These are phyloP conservation scores for Andrena marginata DNA, from an alignment of 2,888 invertebrate species.

Conservation along the genomic window DNA sequence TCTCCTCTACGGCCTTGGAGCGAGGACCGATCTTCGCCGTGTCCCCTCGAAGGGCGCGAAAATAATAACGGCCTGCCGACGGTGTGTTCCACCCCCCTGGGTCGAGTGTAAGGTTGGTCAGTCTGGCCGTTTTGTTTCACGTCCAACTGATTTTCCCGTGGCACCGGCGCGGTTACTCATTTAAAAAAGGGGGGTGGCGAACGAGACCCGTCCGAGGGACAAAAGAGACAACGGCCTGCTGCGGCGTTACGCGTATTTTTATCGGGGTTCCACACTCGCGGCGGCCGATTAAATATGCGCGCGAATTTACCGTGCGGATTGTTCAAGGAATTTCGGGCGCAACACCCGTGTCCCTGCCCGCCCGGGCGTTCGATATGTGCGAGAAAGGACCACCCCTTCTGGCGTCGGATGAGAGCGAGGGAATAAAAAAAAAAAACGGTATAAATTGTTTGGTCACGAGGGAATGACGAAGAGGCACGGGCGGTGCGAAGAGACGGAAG, in stretches of 20 bases:
- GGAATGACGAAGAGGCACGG: conserved; percentile 2
- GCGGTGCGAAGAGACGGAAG: conserved; percentile 23
- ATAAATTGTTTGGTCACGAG: conserved; percentile 69
- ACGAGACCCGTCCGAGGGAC: background rate
- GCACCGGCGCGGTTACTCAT: conserved; percentile 38
- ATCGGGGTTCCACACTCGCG: conserved; percentile 33
- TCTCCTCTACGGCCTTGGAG: conserved; percentile 19
- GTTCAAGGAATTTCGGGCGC: conserved; percentile 33
- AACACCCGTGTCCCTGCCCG: conserved; percentile 70
- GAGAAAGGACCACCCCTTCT: conserved; percentile 38
- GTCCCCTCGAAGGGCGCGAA: conserved; percentile 47
- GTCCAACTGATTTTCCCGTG: conserved; percentile 48
- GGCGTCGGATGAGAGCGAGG: background rate
- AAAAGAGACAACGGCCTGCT: conserved; percentile 29
- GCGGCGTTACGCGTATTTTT: conserved; percentile 32
- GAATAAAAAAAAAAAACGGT: conserved; percentile 57
- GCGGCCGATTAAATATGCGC: conserved; percentile 42
- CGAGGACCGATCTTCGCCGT: conserved; percentile 41
- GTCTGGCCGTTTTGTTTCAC: conserved; percentile 50
- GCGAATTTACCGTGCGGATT: conserved; percentile 34
- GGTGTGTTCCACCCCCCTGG: conserved; percentile 34
- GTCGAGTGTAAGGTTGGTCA: conserved; percentile 47
- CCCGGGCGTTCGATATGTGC: conserved; percentile 70
- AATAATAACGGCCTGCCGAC: conserved; percentile 51
- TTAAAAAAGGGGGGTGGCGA: conserved; percentile 21